phyloP scores from a whole-genome alignment of 2,888 invertebrate genomes.

The Epistrophe eligans region DNA sequence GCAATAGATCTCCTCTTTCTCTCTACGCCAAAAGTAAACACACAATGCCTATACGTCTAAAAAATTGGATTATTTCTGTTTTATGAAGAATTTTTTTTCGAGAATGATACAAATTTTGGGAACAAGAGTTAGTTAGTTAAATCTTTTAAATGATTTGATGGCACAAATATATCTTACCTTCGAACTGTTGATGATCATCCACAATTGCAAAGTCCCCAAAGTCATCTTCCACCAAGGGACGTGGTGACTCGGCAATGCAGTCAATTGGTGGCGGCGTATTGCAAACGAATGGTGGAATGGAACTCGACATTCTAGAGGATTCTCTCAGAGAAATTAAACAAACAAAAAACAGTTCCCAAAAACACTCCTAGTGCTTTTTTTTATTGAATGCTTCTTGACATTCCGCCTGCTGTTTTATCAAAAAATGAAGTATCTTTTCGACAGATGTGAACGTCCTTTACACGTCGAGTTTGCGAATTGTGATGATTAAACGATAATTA shows the following conservation, averaged over 20 bases:
- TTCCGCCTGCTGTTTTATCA: neutral
- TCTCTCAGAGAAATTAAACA: slow-evolving; percentile 7
- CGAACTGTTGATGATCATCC: slow-evolving; percentile 73
- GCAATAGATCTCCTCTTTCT: neutral
- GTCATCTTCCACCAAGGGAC: slow-evolving; percentile 82
- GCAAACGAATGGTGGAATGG: slow-evolving; percentile 86
- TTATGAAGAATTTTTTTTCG: neutral
- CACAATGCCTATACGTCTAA: too few relatives aligned
- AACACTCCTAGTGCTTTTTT: slow-evolving; percentile 14
- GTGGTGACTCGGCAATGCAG: slow-evolving; percentile 81
- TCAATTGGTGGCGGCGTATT: slow-evolving; percentile 86
- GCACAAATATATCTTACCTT: slow-evolving; percentile 58
- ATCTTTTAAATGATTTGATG: neutral
- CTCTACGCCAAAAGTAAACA: neutral
- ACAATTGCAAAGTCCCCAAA: slow-evolving; percentile 80
- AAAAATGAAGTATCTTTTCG: slow-evolving; percentile 18
- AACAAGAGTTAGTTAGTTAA: slow-evolving; percentile 1
- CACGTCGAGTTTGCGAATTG: slow-evolving; percentile 12
- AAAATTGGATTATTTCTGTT: too few relatives aligned
- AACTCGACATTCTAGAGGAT: slow-evolving; percentile 78
- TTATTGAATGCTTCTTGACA: slow-evolving; percentile 28
- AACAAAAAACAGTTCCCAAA: slow-evolving; percentile 22
- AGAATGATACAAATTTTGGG: neutral
- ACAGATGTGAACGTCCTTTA: slow-evolving; percentile 29
- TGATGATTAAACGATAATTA: slow-evolving; percentile 72